These are phyloP conservation scores for Thymelicus lineola DNA, from an alignment of 2,888 invertebrate genomes.

Conservation along the genomic window DNA sequence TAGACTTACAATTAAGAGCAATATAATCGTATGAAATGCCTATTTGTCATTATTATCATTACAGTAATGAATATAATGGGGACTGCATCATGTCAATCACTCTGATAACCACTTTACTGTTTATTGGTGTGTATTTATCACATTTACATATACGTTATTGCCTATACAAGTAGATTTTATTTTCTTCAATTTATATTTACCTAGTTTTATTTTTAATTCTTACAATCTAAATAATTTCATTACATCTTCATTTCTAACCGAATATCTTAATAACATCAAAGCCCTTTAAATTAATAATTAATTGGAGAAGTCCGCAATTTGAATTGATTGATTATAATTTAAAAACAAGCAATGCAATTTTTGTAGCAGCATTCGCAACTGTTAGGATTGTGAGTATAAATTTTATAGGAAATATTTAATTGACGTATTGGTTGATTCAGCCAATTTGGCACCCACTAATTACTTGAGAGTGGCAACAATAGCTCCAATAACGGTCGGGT, in stretches of 20 bases:
- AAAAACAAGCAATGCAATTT: background rate
- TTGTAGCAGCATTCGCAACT: background rate
- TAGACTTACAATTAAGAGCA: no score
- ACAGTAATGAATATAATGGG: slow-evolving; percentile 9
- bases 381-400: slow-evolving; percentile 1
- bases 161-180: background rate
- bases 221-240: no score
- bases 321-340: background rate
- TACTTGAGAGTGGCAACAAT: slow-evolving; percentile 9
- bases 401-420: slow-evolving; percentile 1
- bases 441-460: slow-evolving; percentile 16
- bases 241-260: no score
- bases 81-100: slow-evolving; percentile 1
- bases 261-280: background rate
- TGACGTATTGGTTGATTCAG: slow-evolving; percentile 9
- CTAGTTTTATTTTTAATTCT: no score
- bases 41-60: slow-evolving; percentile 5
- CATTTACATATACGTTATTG: no score
- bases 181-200: no score
- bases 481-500: slow-evolving; percentile 39
- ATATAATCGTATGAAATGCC: background rate
- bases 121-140: slow-evolving; percentile 6
- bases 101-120: slow-evolving; percentile 13
- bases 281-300: background rate
- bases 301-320: background rate